Evolutionary conservation across 2,888 invertebrate species (phyloP).

Genomic region (Drosophila incognita): DNA sequence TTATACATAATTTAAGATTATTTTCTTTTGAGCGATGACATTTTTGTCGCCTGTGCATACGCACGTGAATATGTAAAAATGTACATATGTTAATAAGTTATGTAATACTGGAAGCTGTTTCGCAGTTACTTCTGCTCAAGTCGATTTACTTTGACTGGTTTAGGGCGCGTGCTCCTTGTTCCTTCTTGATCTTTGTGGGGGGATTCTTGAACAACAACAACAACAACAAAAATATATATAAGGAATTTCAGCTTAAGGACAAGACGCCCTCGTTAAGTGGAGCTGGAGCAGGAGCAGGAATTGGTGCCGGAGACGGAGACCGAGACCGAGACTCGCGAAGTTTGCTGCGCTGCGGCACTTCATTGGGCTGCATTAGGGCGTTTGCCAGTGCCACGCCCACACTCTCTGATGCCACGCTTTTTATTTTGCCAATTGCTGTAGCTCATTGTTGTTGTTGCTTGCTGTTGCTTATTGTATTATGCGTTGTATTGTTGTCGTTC

Average conservation of each 20-base stretch:
- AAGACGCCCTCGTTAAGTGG: slow-evolving; percentile 54
- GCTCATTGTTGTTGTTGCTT: slow-evolving; percentile 10
- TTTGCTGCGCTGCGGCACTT: slow-evolving; percentile 27
- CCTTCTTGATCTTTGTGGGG: neutral
- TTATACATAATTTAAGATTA: neutral
- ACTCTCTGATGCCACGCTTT: slow-evolving; percentile 2
- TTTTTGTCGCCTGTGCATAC: slow-evolving; percentile 36
- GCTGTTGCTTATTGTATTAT: slow-evolving; percentile 68
- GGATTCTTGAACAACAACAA: neutral
- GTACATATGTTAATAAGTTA: neutral
- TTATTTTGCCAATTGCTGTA: slow-evolving; percentile 1
- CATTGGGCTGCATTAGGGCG: slow-evolving; percentile 44
- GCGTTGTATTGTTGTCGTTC: slow-evolving; percentile 57
- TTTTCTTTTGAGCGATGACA: slow-evolving; percentile 4
- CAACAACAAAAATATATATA: neutral
- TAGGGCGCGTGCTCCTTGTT: slow-evolving; percentile 21
- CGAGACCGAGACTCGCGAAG: slow-evolving; percentile 1
- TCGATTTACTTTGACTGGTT: slow-evolving; percentile 22
- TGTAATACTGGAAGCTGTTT: slow-evolving; percentile 4
- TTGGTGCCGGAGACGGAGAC: neutral
- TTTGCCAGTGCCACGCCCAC: slow-evolving; percentile 41
- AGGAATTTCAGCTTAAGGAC: slow-evolving; percentile 17
- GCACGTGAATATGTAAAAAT: neutral
- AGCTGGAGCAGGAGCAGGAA: neutral
- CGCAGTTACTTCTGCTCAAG: slow-evolving; percentile 18